Conservation (phyloP, 1,140 invertebrate species). For the Drosophila neocordata region DNA sequence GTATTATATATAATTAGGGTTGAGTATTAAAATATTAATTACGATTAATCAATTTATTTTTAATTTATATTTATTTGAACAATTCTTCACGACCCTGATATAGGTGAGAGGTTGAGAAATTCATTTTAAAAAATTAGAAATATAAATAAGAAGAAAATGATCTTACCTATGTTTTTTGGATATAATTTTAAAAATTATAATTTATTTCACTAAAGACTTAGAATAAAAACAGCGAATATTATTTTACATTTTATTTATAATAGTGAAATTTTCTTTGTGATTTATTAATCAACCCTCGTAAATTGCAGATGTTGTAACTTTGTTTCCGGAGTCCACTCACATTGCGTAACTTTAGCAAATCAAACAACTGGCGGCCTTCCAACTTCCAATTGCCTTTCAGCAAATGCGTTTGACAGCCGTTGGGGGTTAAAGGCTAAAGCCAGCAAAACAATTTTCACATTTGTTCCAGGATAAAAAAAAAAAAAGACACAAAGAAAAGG, state of each 20-base stretch:
- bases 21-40: no score
- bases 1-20: no score
- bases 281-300: not conserved
- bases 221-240: no score
- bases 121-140: no score
- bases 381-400: conserved; percentile 37
- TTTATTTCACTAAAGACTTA: no score
- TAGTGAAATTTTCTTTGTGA: not conserved
- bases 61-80: no score
- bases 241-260: not conserved
- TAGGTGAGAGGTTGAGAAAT: no score
- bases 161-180: no score
- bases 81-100: no score
- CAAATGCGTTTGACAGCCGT: conserved; percentile 70
- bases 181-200: no score
- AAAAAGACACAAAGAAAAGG: not conserved
- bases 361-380: conserved; percentile 61
- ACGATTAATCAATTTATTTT: no score
- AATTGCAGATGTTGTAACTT: conserved; percentile 60
- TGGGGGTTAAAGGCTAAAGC: conserved; percentile 48
- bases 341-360: conserved; percentile 59
- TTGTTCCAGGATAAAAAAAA: conserved; percentile 15
- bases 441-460: conserved; percentile 71
- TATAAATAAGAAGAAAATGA: no score
- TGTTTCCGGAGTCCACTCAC: conserved; percentile 31